A percentile compares a stretch with the other conserved stretches of the same genome.
Evolutionary conservation across 2,797 vertebrate species (phyloP).

Genomic region (Craterocephalus amniculus): DNA sequence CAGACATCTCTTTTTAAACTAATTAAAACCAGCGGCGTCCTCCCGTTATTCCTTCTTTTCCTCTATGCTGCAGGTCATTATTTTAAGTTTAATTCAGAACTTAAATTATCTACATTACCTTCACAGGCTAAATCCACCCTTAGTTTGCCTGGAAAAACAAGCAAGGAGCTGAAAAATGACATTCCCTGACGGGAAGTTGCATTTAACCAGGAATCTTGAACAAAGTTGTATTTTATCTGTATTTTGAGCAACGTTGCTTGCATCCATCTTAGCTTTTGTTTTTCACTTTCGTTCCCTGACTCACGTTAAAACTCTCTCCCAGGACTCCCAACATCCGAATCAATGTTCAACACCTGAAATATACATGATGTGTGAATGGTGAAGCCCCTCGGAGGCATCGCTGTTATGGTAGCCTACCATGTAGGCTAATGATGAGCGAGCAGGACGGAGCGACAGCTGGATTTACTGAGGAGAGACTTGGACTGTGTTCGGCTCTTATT

Average conservation of each 20-base stretch:
- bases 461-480: neutral
- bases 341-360: neutral
- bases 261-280: neutral
- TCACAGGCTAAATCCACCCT: neutral
- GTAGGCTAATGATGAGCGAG: too few species aligned
- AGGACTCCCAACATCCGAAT: neutral
- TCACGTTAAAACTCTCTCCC: neutral
- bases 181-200: neutral
- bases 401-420: too few species aligned
- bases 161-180: neutral
- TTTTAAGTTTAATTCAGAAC: too few species aligned
- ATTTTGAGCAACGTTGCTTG: neutral
- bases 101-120: too few species aligned
- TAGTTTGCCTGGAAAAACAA: neutral
- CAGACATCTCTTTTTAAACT: neutral
- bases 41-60: neutral
- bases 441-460: neutral
- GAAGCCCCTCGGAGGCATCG: neutral
- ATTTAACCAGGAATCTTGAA: neutral
- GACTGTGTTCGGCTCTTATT: neutral
- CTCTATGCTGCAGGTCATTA: neutral
- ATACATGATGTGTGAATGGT: neutral
- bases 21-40: neutral
- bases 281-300: neutral
- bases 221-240: neutral